These are phyloP conservation scores for Muraenolepis orangiensis DNA, from an alignment of 2,797 vertebrate genomes.

Conservation along the genomic window DNA sequence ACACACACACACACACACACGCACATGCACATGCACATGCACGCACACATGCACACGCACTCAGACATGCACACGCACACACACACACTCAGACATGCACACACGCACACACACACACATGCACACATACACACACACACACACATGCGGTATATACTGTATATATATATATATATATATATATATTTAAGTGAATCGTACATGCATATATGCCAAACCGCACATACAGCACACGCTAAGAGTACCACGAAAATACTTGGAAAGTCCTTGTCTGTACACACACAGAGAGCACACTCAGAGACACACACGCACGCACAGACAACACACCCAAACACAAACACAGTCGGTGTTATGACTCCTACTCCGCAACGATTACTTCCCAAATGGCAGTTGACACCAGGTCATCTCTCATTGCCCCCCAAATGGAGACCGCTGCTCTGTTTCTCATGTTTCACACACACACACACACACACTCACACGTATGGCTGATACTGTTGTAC, in stretches of 20 bases:
- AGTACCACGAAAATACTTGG: neutral
- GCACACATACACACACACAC: constrained; percentile 6
- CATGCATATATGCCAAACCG: neutral
- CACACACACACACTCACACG: constrained; percentile 16
- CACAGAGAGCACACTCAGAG: neutral
- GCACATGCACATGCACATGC: constrained; percentile 12
- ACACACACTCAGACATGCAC: constrained; percentile 1
- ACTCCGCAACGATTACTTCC: constrained; percentile 65
- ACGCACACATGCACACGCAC: constrained; percentile 6
- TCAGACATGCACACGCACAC: neutral
- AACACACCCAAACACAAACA: neutral
- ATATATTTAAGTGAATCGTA: too few relatives aligned
- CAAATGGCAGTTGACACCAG: constrained; percentile 58
- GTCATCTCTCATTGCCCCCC: constrained; percentile 60
- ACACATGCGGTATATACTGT: neutral
- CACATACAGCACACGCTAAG: neutral
- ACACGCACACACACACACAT: constrained; percentile 15
- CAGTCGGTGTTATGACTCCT: constrained; percentile 58
- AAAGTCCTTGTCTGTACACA: neutral
- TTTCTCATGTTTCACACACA: constrained; percentile 40
- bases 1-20: neutral
- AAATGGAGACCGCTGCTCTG: constrained; percentile 52
- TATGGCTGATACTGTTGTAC: neutral
- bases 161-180: neutral
- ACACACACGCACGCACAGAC: constrained; percentile 14